Percentiles rank a stretch among this genome's conserved stretches.
phyloP scores from a whole-genome alignment of 2,797 vertebrate species.

The Cephalopachus bancanus region DNA sequence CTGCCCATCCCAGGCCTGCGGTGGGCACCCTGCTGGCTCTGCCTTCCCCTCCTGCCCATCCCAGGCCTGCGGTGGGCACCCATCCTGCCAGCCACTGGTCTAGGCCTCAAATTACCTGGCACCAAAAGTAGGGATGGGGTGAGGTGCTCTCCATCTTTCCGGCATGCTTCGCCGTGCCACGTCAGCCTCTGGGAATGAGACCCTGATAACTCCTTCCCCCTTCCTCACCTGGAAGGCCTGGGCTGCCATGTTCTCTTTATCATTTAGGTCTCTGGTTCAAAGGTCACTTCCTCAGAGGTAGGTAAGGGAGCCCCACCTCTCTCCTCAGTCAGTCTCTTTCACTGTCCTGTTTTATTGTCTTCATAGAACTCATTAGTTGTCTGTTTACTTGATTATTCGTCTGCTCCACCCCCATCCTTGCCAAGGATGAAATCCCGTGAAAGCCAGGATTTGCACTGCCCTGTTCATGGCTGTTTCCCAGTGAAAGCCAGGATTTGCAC shows the following conservation, averaged over 20 bases:
- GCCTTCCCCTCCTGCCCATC: neutral
- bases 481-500: neutral
- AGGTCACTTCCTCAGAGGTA: neutral
- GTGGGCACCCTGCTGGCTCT: fast-evolving
- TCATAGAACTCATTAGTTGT: neutral
- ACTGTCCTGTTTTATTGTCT: neutral
- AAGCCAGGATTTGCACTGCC: neutral
- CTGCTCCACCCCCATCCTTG: no score
- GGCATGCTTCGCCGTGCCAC: neutral
- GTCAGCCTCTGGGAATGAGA: neutral
- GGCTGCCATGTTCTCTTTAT: neutral
- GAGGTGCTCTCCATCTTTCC: neutral
- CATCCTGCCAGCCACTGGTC: neutral
- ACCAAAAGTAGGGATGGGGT: neutral
- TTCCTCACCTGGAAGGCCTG: neutral
- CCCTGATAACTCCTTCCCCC: neutral
- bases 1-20: neutral
- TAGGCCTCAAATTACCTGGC: neutral
- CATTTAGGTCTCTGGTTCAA: neutral
- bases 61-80: neutral
- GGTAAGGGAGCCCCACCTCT: neutral
- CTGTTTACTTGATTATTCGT: neutral
- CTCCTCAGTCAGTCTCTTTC: neutral
- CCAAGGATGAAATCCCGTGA: neutral
- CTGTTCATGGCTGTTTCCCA: neutral